A percentile compares a stretch with the other conserved stretches of the same genome.
phyloP scores from a whole-genome alignment of 2,797 vertebrate genomes.

The Semaprochilodus insignis region DNA sequence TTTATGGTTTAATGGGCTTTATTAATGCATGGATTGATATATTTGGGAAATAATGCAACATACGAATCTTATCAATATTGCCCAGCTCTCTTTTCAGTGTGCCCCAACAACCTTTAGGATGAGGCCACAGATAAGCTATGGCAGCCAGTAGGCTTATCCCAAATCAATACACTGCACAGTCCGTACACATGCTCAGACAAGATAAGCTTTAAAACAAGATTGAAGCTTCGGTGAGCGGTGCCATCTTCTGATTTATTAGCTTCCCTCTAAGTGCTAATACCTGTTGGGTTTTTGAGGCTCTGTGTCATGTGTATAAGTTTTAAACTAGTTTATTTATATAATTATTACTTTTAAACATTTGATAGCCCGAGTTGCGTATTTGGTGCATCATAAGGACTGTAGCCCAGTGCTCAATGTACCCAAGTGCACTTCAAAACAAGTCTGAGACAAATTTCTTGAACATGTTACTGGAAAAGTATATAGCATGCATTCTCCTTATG shows the following conservation, averaged over 20 bases:
- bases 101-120: background rate
- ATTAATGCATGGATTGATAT: too few relatives aligned
- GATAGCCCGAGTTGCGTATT: background rate
- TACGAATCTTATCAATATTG: background rate
- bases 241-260: background rate
- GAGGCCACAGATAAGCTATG: conserved; percentile 11
- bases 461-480: too few relatives aligned
- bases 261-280: background rate
- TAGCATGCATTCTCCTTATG: too few relatives aligned
- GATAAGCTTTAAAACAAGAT: background rate
- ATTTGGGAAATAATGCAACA: background rate
- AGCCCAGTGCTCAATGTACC: too few relatives aligned
- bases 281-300: background rate
- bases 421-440: too few relatives aligned
- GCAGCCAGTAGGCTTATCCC: background rate
- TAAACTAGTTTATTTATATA: too few relatives aligned
- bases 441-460: too few relatives aligned
- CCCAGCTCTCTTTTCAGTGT: background rate
- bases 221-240: background rate
- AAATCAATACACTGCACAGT: conserved; percentile 10
- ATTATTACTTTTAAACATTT: background rate
- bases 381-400: background rate
- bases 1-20: too few relatives aligned
- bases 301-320: background rate
- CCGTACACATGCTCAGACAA: conserved; percentile 4